phyloP scores from a whole-genome alignment of 2,888 invertebrate species.

The Drosophila kuntzei region DNA sequence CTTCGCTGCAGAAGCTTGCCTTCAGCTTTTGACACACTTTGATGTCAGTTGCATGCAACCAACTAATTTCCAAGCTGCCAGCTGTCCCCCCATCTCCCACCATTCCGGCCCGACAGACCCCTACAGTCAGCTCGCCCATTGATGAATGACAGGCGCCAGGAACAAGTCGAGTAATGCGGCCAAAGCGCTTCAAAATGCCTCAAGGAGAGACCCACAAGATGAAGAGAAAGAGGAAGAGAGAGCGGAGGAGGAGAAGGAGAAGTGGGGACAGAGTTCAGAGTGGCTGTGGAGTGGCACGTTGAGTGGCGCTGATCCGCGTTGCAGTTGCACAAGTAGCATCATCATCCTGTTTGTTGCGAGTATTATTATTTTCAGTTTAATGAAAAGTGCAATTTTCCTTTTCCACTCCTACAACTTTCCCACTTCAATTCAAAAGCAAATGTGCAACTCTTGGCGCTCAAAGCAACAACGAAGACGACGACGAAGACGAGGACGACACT shows the following conservation, averaged over 20 bases:
- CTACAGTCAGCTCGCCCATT: conserved; percentile 28
- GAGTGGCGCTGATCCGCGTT: conserved; percentile 46
- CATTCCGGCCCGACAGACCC: neutral
- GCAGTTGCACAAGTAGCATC: conserved; percentile 21
- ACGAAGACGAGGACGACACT: conserved; percentile 44
- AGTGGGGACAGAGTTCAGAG: neutral
- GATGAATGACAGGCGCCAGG: conserved; percentile 66
- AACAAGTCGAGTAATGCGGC: conserved; percentile 57
- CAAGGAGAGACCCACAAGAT: conserved; percentile 15
- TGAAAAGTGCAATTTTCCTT: conserved; percentile 74
- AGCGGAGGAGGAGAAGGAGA: neutral
- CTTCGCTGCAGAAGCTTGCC: conserved; percentile 23
- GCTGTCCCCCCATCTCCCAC: neutral
- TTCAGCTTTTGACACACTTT: conserved; percentile 69
- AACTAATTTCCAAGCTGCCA: conserved; percentile 60
- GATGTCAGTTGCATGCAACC: conserved; percentile 74
- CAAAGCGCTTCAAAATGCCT: conserved; percentile 60
- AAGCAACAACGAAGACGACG: conserved; percentile 39
- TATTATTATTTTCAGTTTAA: conserved; percentile 72
- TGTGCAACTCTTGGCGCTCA: conserved; percentile 66
- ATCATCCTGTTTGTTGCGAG: conserved; percentile 49
- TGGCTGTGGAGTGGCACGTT: conserved; percentile 26
- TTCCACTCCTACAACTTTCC: neutral
- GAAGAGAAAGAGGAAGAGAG: neutral
- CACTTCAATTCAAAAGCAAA: conserved; percentile 69